Evolutionary conservation across 53 echinoderm and acorn worm species (phyloP).

Genomic region (Hippasteria phrygiana): DNA sequence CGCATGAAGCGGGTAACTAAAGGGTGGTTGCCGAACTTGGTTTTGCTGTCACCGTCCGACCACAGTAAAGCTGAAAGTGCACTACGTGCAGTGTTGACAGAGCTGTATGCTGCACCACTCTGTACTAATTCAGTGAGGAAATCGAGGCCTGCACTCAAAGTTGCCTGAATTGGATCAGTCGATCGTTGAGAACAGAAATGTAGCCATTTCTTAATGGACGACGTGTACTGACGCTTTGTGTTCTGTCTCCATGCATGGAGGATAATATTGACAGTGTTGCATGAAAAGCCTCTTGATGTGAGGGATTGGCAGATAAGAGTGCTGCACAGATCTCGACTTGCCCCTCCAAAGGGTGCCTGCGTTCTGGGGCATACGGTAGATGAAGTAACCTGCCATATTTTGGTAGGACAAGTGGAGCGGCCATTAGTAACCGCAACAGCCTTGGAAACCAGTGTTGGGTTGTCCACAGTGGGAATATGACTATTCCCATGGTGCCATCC

Average conservation of each 20-base stretch:
- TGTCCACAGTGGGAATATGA: constrained; percentile 19
- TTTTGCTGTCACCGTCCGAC: not conserved
- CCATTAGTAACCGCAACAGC: not conserved
- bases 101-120: not conserved
- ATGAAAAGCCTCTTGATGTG: not conserved
- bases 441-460: constrained; percentile 18
- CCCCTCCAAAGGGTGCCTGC: not conserved
- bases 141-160: not conserved
- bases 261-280: not conserved
- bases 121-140: not conserved
- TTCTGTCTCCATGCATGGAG: not conserved
- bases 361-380: constrained; percentile 24
- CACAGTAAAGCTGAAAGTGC: not conserved
- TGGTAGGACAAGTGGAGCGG: constrained; percentile 14
- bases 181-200: not conserved
- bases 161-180: not conserved
- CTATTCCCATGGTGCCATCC: not conserved
- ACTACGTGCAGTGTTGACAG: not conserved
- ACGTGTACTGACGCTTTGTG: constrained; percentile 2
- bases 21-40: not conserved
- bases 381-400: not conserved
- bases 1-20: not conserved
- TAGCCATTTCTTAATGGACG: not conserved
- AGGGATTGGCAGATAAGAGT: constrained; percentile 29
- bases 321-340: constrained; percentile 14